Evolutionary conservation across 2,113 vertebrate genomes (phyloP).

Genomic region (Pyrgilauda ruficollis): DNA sequence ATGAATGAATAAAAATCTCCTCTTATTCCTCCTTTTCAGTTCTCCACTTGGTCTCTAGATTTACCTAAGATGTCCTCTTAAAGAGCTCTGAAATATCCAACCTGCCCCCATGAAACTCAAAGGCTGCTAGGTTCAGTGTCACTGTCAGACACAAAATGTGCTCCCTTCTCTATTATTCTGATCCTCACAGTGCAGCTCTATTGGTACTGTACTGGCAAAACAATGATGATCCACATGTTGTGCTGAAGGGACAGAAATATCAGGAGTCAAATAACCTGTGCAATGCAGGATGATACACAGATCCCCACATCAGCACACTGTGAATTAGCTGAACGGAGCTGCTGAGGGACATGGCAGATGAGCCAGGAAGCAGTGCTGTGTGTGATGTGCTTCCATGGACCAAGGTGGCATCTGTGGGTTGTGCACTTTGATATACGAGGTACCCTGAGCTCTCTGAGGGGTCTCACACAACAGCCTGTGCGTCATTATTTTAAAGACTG

Average conservation of each 20-base stretch:
- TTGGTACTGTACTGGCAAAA: neutral
- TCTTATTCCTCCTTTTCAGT: neutral
- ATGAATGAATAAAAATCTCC: neutral
- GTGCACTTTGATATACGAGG: neutral
- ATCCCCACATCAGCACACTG: neutral
- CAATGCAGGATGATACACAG: neutral
- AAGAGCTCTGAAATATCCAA: neutral
- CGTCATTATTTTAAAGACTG: neutral
- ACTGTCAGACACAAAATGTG: neutral
- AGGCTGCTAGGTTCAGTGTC: neutral
- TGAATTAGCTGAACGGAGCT: neutral
- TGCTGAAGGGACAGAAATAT: neutral
- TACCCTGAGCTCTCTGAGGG: neutral
- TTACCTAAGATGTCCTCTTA: neutral
- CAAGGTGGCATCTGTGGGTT: neutral
- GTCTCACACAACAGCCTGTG: neutral
- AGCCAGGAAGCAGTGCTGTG: neutral
- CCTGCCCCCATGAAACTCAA: neutral
- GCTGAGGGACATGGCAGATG: neutral
- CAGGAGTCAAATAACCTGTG: neutral
- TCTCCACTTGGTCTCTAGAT: neutral
- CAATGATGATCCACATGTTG: neutral
- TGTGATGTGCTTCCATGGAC: fast-evolving
- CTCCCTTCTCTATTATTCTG: neutral
- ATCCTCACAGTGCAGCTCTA: neutral